Percentiles rank a stretch among this genome's conserved stretches.
These are phyloP conservation scores for Scolopax mira DNA, from an alignment of 2,113 vertebrate species.

Conservation along the genomic window DNA sequence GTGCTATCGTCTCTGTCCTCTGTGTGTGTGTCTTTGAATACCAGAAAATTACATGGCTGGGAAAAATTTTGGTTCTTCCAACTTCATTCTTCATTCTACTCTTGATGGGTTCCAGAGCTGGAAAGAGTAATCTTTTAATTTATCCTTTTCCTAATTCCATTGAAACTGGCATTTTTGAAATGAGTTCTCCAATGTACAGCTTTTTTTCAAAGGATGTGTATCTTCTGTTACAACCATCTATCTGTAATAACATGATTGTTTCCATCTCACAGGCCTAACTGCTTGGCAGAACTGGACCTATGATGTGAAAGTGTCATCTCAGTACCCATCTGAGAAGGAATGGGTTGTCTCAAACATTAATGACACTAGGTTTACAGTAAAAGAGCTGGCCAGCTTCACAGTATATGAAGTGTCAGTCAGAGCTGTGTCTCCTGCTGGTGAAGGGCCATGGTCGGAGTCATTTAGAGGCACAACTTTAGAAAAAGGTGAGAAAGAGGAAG, in stretches of 20 bases:
- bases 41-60: background rate
- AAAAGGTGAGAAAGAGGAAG: constrained; percentile 69
- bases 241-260: background rate
- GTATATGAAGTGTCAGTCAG: constrained; percentile 66
- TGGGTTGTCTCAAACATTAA: constrained; percentile 49
- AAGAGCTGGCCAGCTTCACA: constrained; percentile 44
- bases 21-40: background rate
- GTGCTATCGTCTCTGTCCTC: background rate
- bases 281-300: constrained; percentile 83
- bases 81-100: background rate
- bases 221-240: background rate
- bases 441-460: constrained; percentile 64
- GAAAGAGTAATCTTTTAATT: background rate
- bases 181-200: background rate
- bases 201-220: background rate
- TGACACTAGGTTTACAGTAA: constrained; percentile 41
- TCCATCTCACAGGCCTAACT: constrained; percentile 62
- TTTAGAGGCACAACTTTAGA: constrained; percentile 74
- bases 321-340: background rate
- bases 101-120: background rate
- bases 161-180: background rate
- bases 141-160: background rate
- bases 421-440: constrained; percentile 73
- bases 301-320: constrained; percentile 61
- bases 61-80: background rate